A percentile compares a stretch with the other conserved stretches of the same genome.
These are phyloP conservation scores for Ectropis grisescens DNA, from an alignment of 1,140 invertebrate genomes.

Conservation along the genomic window DNA sequence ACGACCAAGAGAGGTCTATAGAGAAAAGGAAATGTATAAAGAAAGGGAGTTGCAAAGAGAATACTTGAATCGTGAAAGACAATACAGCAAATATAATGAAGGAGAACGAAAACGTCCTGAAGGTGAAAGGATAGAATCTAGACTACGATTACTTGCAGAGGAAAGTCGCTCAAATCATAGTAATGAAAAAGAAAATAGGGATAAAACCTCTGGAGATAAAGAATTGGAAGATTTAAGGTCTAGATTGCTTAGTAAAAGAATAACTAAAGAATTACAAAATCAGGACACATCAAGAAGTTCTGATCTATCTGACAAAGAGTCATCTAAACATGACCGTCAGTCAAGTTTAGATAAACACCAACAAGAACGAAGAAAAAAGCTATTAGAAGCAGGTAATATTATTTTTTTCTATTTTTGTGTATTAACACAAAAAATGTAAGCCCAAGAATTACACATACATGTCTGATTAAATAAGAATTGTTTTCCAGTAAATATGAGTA, in stretches of 20 bases:
- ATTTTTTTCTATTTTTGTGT: too few species aligned
- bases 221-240: slow-evolving; percentile 82
- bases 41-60: slow-evolving; percentile 44
- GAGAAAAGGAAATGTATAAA: slow-evolving; percentile 59
- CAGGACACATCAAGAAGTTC: slow-evolving; percentile 65
- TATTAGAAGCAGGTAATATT: slow-evolving; percentile 73
- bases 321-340: slow-evolving; percentile 33
- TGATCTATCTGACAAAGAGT: slow-evolving; percentile 47
- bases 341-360: slow-evolving; percentile 69
- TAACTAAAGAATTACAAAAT: slow-evolving; percentile 68
- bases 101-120: slow-evolving; percentile 55
- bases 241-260: slow-evolving; percentile 75
- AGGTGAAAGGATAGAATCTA: slow-evolving; percentile 58
- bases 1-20: slow-evolving; percentile 51
- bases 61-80: slow-evolving; percentile 50
- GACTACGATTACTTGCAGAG: slow-evolving; percentile 49
- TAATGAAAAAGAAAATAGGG: slow-evolving; percentile 72
- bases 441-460: too few species aligned
- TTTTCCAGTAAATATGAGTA: too few species aligned
- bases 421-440: too few species aligned
- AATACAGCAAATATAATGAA: slow-evolving; percentile 69
- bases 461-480: too few species aligned
- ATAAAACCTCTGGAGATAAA: slow-evolving; percentile 69
- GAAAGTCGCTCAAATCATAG: slow-evolving; percentile 64
- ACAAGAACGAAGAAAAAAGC: slow-evolving; percentile 74